Conservation (phyloP, 2,113 vertebrate genomes). For the Ariopsis seemanni region DNA sequence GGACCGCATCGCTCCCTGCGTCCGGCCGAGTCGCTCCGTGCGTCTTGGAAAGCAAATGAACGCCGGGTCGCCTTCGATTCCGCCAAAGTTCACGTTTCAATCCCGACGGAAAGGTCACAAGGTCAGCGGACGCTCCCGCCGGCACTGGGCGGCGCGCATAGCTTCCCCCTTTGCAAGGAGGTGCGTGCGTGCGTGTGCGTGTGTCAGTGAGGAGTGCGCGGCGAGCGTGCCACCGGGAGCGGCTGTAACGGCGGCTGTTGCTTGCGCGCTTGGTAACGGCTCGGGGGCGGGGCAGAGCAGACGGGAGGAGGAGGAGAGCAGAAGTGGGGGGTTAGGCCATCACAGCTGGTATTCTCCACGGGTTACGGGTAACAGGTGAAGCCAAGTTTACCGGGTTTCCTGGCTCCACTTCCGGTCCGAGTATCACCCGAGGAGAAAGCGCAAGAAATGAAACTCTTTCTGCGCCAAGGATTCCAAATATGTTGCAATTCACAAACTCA, state of each 20-base stretch:
- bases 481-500: neutral
- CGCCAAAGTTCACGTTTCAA: slow-evolving; percentile 52
- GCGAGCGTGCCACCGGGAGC: slow-evolving; percentile 48
- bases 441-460: slow-evolving; percentile 11
- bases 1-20: slow-evolving; percentile 78
- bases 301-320: slow-evolving; percentile 52
- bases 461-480: neutral
- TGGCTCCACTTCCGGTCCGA: slow-evolving; percentile 23
- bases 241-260: slow-evolving; percentile 54
- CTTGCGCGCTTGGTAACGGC: slow-evolving; percentile 50
- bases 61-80: slow-evolving; percentile 34
- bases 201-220: slow-evolving; percentile 45
- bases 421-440: neutral
- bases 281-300: slow-evolving; percentile 52
- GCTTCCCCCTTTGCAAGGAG: slow-evolving; percentile 60
- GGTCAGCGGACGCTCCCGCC: slow-evolving; percentile 69
- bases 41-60: slow-evolving; percentile 58
- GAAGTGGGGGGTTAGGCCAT: slow-evolving; percentile 63
- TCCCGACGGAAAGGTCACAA: slow-evolving; percentile 65
- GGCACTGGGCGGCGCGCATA: slow-evolving; percentile 69
- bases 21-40: slow-evolving; percentile 74
- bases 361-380: slow-evolving; percentile 74
- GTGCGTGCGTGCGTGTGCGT: slow-evolving; percentile 44
- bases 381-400: slow-evolving; percentile 39
- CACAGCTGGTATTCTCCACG: slow-evolving; percentile 64